A percentile compares a stretch with the other conserved stretches of the same genome.
phyloP scores from a whole-genome alignment of 2,113 vertebrate species.

The Hemiprocne comata region DNA sequence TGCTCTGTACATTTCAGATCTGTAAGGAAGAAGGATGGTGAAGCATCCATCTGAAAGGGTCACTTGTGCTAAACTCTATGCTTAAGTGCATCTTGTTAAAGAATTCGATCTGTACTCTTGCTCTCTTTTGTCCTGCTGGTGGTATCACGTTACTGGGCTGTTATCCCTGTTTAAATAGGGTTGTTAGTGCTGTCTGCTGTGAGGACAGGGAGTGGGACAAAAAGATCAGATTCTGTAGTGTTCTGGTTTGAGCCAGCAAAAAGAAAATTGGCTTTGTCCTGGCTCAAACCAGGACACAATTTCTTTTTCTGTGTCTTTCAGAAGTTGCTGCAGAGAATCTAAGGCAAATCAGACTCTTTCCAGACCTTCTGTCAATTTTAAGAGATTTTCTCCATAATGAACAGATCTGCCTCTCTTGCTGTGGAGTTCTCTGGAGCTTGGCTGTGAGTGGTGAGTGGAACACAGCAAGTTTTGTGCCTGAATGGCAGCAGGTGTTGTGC shows the following conservation, averaged over 20 bases:
- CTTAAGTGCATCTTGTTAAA: not conserved
- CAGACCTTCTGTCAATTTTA: conserved; percentile 63
- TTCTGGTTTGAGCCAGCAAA: not conserved
- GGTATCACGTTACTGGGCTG: not conserved
- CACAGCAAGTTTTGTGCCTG: conserved; percentile 4
- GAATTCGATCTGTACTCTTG: not conserved
- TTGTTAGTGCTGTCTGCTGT: not conserved
- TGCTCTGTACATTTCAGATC: not conserved
- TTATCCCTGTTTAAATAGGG: not conserved
- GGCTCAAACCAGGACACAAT: no score
- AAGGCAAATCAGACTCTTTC: conserved; percentile 32
- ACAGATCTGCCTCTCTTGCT: conserved; percentile 63
- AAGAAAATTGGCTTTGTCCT: no score
- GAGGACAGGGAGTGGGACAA: not conserved
- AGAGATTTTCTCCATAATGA: conserved; percentile 18
- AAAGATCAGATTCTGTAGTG: not conserved
- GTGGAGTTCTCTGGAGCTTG: conserved; percentile 75
- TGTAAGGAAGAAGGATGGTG: not conserved
- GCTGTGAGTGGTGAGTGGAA: conserved; percentile 67
- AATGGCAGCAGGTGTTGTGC: conserved; percentile 1
- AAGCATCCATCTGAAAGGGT: not conserved
- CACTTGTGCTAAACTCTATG: not conserved
- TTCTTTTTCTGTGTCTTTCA: not conserved
- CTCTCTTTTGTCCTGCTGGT: not conserved
- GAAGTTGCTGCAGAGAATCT: conserved; percentile 40